phyloP scores from a whole-genome alignment of 1,140 invertebrate species.

The Chironomus striatipennis region DNA sequence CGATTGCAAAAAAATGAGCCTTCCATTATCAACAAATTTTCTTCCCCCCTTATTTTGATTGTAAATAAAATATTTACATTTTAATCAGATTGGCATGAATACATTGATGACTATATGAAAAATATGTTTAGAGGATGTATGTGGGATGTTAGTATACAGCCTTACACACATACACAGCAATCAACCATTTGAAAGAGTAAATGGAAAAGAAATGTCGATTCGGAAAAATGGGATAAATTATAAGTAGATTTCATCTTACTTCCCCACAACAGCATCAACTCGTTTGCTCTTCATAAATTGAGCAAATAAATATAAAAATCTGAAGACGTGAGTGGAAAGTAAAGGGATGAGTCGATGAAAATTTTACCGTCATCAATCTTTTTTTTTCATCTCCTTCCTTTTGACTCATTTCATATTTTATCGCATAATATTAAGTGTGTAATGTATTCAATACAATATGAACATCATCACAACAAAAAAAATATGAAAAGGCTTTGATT shows the following conservation, averaged over 20 bases:
- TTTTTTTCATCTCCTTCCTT: not conserved
- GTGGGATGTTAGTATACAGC: not conserved
- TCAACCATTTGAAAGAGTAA: not conserved
- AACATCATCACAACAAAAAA: not conserved
- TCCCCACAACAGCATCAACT: no score
- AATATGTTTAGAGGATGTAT: not conserved
- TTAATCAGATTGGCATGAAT: slow-evolving; percentile 2
- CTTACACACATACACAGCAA: not conserved
- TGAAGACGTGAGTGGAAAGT: no score
- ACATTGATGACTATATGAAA: no score
- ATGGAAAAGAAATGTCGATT: slow-evolving; percentile 21
- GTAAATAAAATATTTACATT: slow-evolving; percentile 21
- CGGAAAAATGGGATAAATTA: slow-evolving; percentile 17
- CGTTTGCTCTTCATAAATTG: not conserved
- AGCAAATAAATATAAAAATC: not conserved
- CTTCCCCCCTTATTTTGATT: not conserved
- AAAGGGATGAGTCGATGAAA: not conserved
- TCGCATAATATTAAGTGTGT: not conserved
- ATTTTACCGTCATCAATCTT: slow-evolving; percentile 17
- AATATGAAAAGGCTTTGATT: not conserved
- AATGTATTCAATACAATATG: not conserved
- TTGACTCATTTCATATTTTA: not conserved
- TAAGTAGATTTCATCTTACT: not conserved
- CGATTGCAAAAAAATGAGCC: slow-evolving; percentile 7
- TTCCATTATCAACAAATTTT: slow-evolving; percentile 21